Base-by-base conservation (phyloP, 2,113 vertebrate genomes). In the Psettodes erumei region DNA sequence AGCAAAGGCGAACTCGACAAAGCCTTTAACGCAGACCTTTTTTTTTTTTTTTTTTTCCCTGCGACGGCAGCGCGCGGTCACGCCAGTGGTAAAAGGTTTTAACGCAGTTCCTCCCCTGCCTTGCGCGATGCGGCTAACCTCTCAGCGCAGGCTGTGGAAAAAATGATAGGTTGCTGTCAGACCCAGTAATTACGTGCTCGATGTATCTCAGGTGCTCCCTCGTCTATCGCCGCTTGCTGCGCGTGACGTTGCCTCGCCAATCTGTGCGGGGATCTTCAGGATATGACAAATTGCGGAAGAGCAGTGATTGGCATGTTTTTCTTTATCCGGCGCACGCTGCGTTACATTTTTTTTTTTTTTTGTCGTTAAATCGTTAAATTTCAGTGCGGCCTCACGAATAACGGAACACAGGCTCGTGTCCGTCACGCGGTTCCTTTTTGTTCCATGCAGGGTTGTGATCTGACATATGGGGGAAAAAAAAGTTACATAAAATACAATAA, bases 161-260 rank as follows among this genome's bases (percentile, higher is more conserved):
- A 82, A 79, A 82, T 73, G 16, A 86, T 77, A 71, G 56, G 75
- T 81, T 86, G 59, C 30, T 74, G 73, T 83, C 58, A 81, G 79
- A 68, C 70, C 67, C 38, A 54, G 63, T 85, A 86, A 81, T 86
- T 83, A 79, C 1, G n/a, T 74, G 76, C 63, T 77, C 71, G 56
- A 62, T 69, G 43, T 64, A 50, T 66, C 72, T 77, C 68, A 48
- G 61, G 74, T 69, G 75, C 67, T 73, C 86, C 50, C 43, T 81
- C n/a, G 7, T 40, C 42, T 64, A 2, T 64, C 75, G 19, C 67
- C 50, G 56, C 62, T 64, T 69, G 59, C 53, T 18, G 33, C 61
- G 56, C 30, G 37, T 35, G n/a, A 60, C 76, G 68, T 73, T 12
- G 16, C 64, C 72, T 43, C 15, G 15, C 25, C 38, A 38, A 78